Conservation (phyloP, 30 jellyfish, hydroid and myxozoan genomes). For the Aurelia aurita region DNA sequence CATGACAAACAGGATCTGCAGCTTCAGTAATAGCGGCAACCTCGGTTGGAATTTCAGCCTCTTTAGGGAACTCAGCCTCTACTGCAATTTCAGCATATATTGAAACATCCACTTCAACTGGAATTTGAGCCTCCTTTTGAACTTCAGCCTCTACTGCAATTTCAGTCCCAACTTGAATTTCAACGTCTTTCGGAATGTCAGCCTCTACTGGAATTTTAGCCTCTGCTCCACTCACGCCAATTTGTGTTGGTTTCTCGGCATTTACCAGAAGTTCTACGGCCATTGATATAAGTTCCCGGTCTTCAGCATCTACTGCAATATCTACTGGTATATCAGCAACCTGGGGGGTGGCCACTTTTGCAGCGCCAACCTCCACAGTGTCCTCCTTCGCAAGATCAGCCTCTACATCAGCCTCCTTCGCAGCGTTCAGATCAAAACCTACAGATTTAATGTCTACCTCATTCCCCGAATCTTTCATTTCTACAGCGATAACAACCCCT, state of each 20-base stretch:
- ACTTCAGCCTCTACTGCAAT: conserved; percentile 1
- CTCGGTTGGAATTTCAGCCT: too few species aligned
- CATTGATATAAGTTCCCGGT: background rate
- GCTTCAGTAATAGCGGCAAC: too few species aligned
- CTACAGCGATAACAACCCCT: too few species aligned
- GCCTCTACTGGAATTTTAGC: background rate
- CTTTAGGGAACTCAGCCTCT: too few species aligned
- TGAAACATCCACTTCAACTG: too few species aligned
- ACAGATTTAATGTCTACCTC: too few species aligned
- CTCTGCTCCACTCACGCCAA: background rate
- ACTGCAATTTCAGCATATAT: too few species aligned
- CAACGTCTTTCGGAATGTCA: background rate
- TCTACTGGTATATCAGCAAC: background rate
- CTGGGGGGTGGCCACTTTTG: background rate
- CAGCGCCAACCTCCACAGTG: background rate
- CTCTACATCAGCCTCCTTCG: too few species aligned
- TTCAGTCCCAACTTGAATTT: background rate
- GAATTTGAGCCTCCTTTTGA: background rate
- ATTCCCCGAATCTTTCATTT: too few species aligned
- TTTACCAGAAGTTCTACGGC: background rate
- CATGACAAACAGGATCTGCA: too few species aligned
- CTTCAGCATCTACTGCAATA: background rate
- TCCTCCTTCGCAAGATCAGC: background rate
- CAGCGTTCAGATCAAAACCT: too few species aligned
- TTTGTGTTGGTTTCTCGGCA: background rate